Base-by-base conservation (phyloP, 2,113 vertebrate species). In the Himantopus leucocephalus region DNA sequence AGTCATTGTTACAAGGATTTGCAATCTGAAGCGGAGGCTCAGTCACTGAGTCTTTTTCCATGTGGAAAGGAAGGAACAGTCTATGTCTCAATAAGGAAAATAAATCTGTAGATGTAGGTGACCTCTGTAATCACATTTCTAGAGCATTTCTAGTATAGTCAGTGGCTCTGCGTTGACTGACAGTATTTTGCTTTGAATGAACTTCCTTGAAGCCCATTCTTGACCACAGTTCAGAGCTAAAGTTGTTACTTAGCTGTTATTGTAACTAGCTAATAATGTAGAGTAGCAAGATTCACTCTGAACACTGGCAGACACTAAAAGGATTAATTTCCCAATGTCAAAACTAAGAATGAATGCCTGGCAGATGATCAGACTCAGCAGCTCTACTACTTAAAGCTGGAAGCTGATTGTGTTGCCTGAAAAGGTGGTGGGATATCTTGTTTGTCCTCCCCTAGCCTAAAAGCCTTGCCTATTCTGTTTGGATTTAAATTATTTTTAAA, bases 201-300 rank as follows among this genome's bases (percentile, higher is more conserved):
- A 47, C 41, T 41, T 39, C 60, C 19, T 22, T 26, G 64, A 64
- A 78, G 60, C 18, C 7, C 19, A 9, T 66, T 50, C 27, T n/a
- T 60, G 45, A 68, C 5, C 8, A 29, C 2, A 23, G 32, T 30
- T 88, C 0, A 0, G 47, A 48, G 32, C 22, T 24, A 3, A 43
- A 89, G 52, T 30, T 84, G 34, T 55, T 50, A 58, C 21, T 62
- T 35, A 26, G 37, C 34, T 56, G 47, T 32, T 50, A 58, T 3
- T 55, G 56, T 47, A 74, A 76, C 23, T 64, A 78, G 48, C 5
- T 79, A 68, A 52, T 50, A 87, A 41, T 1, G 43, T 14, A 59
- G 16, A 64, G 39, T 50, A 67, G 37, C 34, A 53, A 75, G 62
- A 63, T 62, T 62, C 24, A 41, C 23, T 72, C 30, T 62, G 35